A percentile compares a stretch with the other conserved stretches of the same genome.
Evolutionary conservation across 2,113 vertebrate genomes (phyloP).

Genomic region (Microcebus murinus): DNA sequence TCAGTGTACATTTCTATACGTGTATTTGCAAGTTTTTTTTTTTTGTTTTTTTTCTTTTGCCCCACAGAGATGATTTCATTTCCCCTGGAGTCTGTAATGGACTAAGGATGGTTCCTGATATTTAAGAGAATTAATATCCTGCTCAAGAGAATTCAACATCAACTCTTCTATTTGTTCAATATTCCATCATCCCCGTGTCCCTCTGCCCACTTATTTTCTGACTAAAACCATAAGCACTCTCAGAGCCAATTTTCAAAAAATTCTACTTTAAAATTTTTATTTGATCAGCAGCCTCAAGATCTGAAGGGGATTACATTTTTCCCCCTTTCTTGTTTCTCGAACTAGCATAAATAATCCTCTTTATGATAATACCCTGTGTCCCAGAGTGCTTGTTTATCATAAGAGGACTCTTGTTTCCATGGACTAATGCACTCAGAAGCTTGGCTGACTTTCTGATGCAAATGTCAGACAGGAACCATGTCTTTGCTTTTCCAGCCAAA

Average conservation of each 20-base stretch:
- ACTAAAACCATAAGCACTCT: slow-evolving; percentile 67
- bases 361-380: slow-evolving; percentile 84
- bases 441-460: slow-evolving; percentile 83
- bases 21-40: background rate
- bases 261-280: slow-evolving; percentile 85
- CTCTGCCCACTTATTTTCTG: slow-evolving; percentile 57
- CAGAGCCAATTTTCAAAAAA: slow-evolving; percentile 78
- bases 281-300: slow-evolving; percentile 84
- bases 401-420: slow-evolving; percentile 79
- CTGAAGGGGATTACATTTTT: slow-evolving; percentile 82
- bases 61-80: slow-evolving; percentile 6
- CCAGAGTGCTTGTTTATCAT: slow-evolving; percentile 84
- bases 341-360: slow-evolving; percentile 87
- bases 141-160: slow-evolving; percentile 74
- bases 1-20: background rate
- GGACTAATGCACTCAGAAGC: slow-evolving; percentile 75
- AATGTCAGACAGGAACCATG: slow-evolving; percentile 80
- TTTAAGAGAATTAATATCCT: slow-evolving; percentile 76
- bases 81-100: slow-evolving; percentile 71
- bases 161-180: slow-evolving; percentile 57
- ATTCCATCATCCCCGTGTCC: background rate
- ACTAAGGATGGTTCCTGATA: slow-evolving; percentile 66
- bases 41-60: background rate
- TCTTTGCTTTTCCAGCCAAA: slow-evolving; percentile 82
- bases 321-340: slow-evolving; percentile 76